phyloP scores from a whole-genome alignment of 2,113 vertebrate genomes.

The Maccullochella peelii region DNA sequence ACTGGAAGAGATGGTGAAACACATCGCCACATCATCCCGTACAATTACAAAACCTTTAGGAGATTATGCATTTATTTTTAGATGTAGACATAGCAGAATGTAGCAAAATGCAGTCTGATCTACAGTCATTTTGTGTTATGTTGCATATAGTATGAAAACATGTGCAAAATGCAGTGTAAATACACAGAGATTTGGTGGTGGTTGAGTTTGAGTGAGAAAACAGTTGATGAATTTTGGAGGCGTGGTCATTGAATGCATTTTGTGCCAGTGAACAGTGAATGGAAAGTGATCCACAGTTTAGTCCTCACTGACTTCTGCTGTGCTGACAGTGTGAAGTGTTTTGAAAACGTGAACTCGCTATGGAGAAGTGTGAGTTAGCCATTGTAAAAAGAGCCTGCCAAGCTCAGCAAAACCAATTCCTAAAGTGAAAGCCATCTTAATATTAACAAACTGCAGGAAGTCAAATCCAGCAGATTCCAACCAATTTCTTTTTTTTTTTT shows the following conservation, averaged over 20 bases:
- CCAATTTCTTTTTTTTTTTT: constrained; percentile 9
- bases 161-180: no score
- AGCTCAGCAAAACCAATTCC: constrained; percentile 84
- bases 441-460: constrained; percentile 79
- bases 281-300: neutral
- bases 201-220: no score
- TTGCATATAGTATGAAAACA: no score
- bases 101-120: no score
- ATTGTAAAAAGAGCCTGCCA: constrained; percentile 23
- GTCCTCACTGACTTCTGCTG: neutral
- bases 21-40: no score
- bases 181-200: no score
- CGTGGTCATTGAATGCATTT: neutral
- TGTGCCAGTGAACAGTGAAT: neutral
- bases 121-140: no score
- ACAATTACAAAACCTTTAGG: no score
- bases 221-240: no score
- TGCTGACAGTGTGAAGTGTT: neutral
- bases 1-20: no score
- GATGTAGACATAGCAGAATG: no score
- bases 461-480: constrained; percentile 68
- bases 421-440: constrained; percentile 77
- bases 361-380: neutral
- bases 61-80: neutral
- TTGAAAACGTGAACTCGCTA: neutral